Evolutionary conservation across 2,113 vertebrate genomes (phyloP).

Genomic region (Mellivora capensis): DNA sequence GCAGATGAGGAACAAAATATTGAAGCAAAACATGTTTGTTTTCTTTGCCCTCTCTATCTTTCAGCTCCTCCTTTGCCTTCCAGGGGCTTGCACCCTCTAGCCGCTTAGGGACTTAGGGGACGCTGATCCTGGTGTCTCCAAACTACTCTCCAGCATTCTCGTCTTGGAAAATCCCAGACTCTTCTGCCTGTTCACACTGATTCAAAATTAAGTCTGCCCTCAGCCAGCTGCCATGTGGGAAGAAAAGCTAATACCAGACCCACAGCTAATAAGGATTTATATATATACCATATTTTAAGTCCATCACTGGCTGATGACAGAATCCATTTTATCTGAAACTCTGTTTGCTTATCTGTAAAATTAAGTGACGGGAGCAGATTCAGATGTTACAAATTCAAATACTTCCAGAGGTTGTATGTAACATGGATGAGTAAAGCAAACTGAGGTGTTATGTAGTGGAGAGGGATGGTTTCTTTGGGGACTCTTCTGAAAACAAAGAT

Average conservation of each 20-base stretch:
- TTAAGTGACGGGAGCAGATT: neutral
- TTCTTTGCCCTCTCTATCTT: neutral
- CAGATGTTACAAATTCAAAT: neutral
- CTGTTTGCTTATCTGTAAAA: neutral
- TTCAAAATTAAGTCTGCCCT: neutral
- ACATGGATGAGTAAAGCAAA: neutral
- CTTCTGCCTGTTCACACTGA: neutral
- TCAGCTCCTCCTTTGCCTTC: neutral
- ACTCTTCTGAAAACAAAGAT: neutral
- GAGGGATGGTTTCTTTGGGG: neutral
- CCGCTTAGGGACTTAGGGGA: neutral
- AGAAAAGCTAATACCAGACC: neutral
- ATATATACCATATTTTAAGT: neutral
- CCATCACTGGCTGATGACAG: neutral
- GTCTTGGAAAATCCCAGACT: neutral
- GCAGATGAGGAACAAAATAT: neutral
- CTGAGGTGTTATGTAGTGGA: accelerated
- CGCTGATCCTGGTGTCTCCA: neutral
- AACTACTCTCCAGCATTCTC: neutral
- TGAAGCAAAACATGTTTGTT: neutral
- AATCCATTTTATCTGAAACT: neutral
- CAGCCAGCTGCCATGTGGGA: neutral
- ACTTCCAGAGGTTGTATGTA: neutral
- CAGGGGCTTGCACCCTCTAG: no score
- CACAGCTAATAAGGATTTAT: neutral